Percentiles rank a stretch among this genome's conserved stretches.
These are phyloP conservation scores for Otocyon megalotis DNA, from an alignment of 2,113 vertebrate species.

Conservation along the genomic window DNA sequence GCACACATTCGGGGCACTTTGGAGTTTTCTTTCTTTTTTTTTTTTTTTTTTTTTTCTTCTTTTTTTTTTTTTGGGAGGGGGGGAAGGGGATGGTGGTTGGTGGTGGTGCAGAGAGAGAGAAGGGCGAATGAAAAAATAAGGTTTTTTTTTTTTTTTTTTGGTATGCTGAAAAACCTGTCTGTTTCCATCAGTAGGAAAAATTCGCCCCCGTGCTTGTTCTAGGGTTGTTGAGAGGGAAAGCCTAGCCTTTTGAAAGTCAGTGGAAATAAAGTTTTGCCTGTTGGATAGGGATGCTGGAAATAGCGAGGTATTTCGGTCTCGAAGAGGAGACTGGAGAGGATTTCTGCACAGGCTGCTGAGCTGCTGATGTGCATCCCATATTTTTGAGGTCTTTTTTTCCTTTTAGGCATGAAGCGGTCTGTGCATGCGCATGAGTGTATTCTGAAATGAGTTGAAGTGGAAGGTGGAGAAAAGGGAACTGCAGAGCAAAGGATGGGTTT, in stretches of 20 bases:
- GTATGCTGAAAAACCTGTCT: conserved; percentile 47
- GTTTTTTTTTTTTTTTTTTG: not conserved
- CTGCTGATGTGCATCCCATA: not conserved
- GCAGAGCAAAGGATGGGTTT: not conserved
- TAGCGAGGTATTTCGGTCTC: conserved; percentile 66
- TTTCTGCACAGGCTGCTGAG: conserved; percentile 7
- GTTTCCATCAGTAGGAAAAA: conserved; percentile 42
- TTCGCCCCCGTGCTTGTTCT: not conserved
- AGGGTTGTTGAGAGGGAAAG: not conserved
- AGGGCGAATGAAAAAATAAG: not conserved
- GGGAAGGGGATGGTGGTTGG: not conserved
- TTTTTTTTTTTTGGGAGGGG: conserved; percentile 6
- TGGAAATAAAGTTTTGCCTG: conserved; percentile 56
- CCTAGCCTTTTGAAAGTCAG: not conserved
- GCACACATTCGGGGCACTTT: conserved; percentile 78
- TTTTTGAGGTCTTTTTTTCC: not conserved
- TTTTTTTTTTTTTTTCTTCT: conserved; percentile 60
- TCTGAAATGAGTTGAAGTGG: conserved; percentile 55
- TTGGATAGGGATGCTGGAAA: conserved; percentile 56
- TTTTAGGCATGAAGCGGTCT: conserved; percentile 1
- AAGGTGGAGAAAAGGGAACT: conserved; percentile 43
- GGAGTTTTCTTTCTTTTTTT: conserved; percentile 53
- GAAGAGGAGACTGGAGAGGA: not conserved
- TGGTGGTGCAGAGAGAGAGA: not conserved
- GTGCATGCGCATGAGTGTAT: not conserved